A percentile compares a stretch with the other conserved stretches of the same genome.
phyloP scores from a whole-genome alignment of 1,140 invertebrate genomes.

The Cecropterus lyciades region DNA sequence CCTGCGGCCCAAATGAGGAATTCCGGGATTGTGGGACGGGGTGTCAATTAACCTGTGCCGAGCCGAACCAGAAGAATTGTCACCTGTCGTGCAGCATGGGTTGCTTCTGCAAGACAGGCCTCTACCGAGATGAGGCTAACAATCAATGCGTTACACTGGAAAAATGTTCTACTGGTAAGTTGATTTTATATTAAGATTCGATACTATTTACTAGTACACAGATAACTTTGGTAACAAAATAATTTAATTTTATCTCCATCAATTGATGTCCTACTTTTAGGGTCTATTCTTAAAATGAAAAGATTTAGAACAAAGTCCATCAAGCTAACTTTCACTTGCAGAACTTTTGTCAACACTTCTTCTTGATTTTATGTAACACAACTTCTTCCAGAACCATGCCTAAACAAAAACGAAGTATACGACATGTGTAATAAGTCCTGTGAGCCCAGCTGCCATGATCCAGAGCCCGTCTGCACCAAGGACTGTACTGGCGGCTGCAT shows the following conservation, averaged over 20 bases:
- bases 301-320: too few species aligned
- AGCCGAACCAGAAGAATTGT: constrained; percentile 57
- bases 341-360: too few species aligned
- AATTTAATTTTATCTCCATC: too few species aligned
- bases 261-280: too few species aligned
- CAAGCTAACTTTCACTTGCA: too few species aligned
- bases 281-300: too few species aligned
- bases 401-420: constrained; percentile 68
- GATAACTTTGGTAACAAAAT: too few species aligned
- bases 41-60: constrained; percentile 62
- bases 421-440: constrained; percentile 65
- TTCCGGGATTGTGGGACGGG: constrained; percentile 66
- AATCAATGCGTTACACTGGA: constrained; percentile 64
- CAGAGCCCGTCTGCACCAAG: constrained; percentile 52
- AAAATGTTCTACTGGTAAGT: constrained; percentile 63
- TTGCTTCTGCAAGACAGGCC: constrained; percentile 72
- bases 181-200: too few species aligned
- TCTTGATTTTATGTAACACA: too few species aligned
- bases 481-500: constrained; percentile 63
- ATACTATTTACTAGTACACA: too few species aligned
- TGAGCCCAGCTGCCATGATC: constrained; percentile 51
- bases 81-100: constrained; percentile 67
- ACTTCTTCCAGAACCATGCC: constrained; percentile 58
- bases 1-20: constrained; percentile 65
- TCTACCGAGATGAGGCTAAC: constrained; percentile 57